Percentiles rank a stretch among this genome's conserved stretches.
Conservation (phyloP, 2,888 invertebrate species). For the Eristalis intricaria region DNA sequence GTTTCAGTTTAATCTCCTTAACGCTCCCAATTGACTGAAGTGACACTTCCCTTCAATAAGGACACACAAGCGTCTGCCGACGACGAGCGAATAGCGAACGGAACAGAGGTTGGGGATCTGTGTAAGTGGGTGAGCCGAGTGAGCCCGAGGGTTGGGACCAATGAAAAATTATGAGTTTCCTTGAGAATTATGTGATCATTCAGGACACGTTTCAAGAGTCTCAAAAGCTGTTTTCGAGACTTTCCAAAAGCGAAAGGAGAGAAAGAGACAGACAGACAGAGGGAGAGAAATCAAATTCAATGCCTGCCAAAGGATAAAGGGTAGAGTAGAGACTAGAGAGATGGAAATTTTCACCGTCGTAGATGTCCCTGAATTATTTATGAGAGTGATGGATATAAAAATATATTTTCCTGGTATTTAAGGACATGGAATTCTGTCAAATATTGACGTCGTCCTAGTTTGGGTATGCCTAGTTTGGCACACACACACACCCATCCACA, state of each 20-base stretch:
- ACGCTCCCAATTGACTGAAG: conserved; percentile 63
- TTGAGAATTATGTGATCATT: conserved; percentile 61
- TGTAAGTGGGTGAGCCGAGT: not conserved
- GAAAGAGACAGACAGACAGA: not conserved
- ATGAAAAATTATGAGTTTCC: conserved; percentile 42
- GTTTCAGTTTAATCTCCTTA: conserved; percentile 64
- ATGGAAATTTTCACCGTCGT: conserved; percentile 55
- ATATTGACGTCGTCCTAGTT: conserved; percentile 49
- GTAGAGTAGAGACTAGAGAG: conserved; percentile 38
- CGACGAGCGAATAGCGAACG: conserved; percentile 4
- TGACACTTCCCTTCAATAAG: conserved; percentile 55
- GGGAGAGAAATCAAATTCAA: conserved; percentile 39
- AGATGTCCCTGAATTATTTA: conserved; percentile 67
- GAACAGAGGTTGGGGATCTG: not conserved
- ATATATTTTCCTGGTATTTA: conserved; percentile 62
- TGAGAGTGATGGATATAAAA: conserved; percentile 65
- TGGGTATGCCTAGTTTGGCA: not conserved
- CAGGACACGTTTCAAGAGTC: conserved; percentile 64
- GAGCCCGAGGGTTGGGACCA: conserved; percentile 2
- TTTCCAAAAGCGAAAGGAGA: not conserved
- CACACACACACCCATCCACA: conserved; percentile 1
- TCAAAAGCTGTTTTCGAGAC: conserved; percentile 34
- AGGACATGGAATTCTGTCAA: conserved; percentile 65
- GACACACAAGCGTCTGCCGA: not conserved
- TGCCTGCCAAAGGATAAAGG: conserved; percentile 59